Conservation (phyloP, 2,113 vertebrate genomes). For the Amazona guildingii region DNA sequence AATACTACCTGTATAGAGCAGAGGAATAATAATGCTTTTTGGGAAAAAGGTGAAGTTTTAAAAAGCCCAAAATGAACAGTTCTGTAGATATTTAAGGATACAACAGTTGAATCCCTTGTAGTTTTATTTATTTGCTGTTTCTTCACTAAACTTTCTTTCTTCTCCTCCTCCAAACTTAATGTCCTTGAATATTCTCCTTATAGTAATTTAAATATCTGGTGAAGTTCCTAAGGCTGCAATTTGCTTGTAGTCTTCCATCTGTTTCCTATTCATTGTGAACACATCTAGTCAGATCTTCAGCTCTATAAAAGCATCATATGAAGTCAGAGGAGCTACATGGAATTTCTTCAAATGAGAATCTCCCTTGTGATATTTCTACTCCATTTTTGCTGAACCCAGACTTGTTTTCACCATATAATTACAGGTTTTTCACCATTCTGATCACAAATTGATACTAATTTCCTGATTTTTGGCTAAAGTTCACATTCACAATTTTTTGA, state of each 20-base stretch:
- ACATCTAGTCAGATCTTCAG: not conserved
- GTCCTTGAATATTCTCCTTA: conserved; percentile 2
- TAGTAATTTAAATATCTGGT: not conserved
- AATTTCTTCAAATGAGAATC: not conserved
- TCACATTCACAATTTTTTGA: not conserved
- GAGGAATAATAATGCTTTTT: not conserved
- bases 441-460: not conserved
- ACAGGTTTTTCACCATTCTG: not conserved
- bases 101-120: not conserved
- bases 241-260: not conserved
- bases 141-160: not conserved
- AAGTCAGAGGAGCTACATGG: not conserved
- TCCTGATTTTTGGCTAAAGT: not conserved
- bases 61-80: not conserved
- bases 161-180: not conserved
- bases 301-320: not conserved
- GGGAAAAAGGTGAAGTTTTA: not conserved
- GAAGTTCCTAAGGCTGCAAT: not conserved
- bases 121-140: not conserved
- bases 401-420: not conserved
- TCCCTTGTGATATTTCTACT: not conserved
- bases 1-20: not conserved
- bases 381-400: not conserved
- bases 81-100: not conserved
- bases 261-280: not conserved